Evolutionary conservation across 2,888 invertebrate genomes (phyloP).

Genomic region (Dorcus parallelipipedus): DNA sequence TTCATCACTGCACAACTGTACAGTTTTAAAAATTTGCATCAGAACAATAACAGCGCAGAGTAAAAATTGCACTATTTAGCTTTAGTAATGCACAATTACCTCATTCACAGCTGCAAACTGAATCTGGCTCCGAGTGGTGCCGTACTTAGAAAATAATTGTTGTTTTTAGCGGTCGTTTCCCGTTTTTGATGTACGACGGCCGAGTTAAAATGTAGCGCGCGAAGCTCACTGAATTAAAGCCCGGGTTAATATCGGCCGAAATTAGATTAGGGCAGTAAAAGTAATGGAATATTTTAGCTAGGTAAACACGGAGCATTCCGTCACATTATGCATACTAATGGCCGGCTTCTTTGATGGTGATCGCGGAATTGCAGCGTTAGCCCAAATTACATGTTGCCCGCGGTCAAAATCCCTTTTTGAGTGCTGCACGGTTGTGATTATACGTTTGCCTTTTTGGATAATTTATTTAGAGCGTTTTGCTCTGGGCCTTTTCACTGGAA

Average conservation of each 20-base stretch:
- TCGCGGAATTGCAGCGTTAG: conserved; percentile 17
- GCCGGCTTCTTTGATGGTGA: conserved; percentile 14
- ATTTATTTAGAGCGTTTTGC: no score
- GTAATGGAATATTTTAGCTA: conserved; percentile 18
- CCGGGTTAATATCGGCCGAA: conserved; percentile 13
- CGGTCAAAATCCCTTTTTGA: background rate
- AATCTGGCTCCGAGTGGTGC: background rate
- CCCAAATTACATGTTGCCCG: conserved; percentile 5
- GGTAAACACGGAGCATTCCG: conserved; percentile 1
- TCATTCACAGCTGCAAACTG: background rate
- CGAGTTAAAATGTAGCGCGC: no score
- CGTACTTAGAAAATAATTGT: no score
- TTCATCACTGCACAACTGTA: no score
- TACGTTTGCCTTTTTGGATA: no score
- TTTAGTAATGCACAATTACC: background rate
- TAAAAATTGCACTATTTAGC: background rate
- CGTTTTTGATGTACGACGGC: no score
- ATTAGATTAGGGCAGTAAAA: conserved; percentile 15
- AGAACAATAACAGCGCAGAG: background rate
- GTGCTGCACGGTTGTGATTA: no score
- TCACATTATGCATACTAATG: conserved; percentile 16
- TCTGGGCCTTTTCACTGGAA: no score
- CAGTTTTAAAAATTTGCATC: no score
- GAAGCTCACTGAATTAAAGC: conserved; percentile 7
- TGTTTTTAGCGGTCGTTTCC: no score